Evolutionary conservation across 2,888 invertebrate species (phyloP).

Genomic region (Urechis unicinctus): DNA sequence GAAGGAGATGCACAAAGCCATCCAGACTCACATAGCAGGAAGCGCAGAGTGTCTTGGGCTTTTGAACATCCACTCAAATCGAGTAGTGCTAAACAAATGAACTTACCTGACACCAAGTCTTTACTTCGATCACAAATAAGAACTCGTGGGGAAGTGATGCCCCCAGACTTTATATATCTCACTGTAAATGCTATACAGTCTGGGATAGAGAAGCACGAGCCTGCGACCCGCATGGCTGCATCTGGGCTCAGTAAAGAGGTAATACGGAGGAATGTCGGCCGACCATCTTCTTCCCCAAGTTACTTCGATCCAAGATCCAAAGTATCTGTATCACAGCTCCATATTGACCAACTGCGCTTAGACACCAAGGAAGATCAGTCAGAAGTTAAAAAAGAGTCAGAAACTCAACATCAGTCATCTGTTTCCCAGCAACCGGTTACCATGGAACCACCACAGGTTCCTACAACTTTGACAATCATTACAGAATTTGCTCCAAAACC

Average conservation of each 20-base stretch:
- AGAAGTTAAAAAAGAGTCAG: conserved; percentile 8
- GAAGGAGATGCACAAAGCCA: conserved; percentile 4
- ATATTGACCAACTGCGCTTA: conserved; percentile 21
- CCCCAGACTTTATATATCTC: conserved; percentile 47
- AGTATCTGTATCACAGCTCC: conserved; percentile 32
- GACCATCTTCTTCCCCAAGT: conserved; percentile 43
- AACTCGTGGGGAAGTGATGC: conserved; percentile 30
- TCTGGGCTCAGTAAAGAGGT: conserved; percentile 16
- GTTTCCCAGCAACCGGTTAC: neutral
- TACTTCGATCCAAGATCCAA: conserved; percentile 42
- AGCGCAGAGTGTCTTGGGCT: conserved; percentile 45
- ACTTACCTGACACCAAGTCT: conserved; percentile 42
- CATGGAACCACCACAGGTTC: neutral
- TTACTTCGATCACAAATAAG: conserved; percentile 45
- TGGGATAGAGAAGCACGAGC: conserved; percentile 28
- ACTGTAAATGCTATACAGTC: conserved; percentile 42
- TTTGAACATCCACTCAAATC: conserved; percentile 36
- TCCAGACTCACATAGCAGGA: too few species aligned
- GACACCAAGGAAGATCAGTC: neutral
- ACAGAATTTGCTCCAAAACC: conserved; percentile 13
- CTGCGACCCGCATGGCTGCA: conserved; percentile 29
- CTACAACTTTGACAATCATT: conserved; percentile 20
- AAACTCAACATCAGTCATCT: too few species aligned
- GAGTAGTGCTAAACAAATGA: conserved; percentile 31
- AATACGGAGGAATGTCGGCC: conserved; percentile 8